phyloP scores from a whole-genome alignment of 2,113 vertebrate genomes.

The Oreochromis aureus region DNA sequence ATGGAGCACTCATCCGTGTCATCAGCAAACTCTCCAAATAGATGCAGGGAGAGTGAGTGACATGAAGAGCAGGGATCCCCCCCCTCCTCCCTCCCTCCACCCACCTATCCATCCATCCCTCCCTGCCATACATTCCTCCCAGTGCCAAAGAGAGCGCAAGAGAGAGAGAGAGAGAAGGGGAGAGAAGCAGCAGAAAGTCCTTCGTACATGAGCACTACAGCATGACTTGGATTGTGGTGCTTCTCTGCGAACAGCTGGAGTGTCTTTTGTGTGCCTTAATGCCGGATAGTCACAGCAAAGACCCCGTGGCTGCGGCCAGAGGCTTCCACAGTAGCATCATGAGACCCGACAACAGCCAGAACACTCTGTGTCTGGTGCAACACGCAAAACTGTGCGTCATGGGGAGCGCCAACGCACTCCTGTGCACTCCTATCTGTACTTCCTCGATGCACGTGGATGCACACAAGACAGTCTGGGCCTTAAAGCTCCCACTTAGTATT shows the following conservation, averaged over 20 bases:
- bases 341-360: not conserved
- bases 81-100: not conserved
- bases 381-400: conserved; percentile 16
- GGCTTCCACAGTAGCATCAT: conserved; percentile 14
- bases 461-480: conserved; percentile 42
- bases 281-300: conserved; percentile 22
- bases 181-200: conserved; percentile 41
- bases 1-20: conserved; percentile 95
- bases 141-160: conserved; percentile 69
- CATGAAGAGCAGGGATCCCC: conserved; percentile 45
- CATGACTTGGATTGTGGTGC: conserved; percentile 48
- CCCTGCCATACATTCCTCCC: conserved; percentile 58
- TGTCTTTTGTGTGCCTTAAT: conserved; percentile 52
- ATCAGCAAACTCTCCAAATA: conserved; percentile 99
- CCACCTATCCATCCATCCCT: conserved; percentile 2
- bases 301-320: conserved; percentile 1
- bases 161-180: not conserved
- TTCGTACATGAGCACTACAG: conserved; percentile 30
- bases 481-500: conserved; percentile 57
- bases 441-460: conserved; percentile 51
- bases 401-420: not conserved
- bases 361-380: not conserved
- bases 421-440: conserved; percentile 41
- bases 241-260: conserved; percentile 43
- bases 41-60: conserved; percentile 33